These are phyloP conservation scores for Mormyrus iriodes DNA, from an alignment of 2,113 vertebrate species.

Conservation along the genomic window DNA sequence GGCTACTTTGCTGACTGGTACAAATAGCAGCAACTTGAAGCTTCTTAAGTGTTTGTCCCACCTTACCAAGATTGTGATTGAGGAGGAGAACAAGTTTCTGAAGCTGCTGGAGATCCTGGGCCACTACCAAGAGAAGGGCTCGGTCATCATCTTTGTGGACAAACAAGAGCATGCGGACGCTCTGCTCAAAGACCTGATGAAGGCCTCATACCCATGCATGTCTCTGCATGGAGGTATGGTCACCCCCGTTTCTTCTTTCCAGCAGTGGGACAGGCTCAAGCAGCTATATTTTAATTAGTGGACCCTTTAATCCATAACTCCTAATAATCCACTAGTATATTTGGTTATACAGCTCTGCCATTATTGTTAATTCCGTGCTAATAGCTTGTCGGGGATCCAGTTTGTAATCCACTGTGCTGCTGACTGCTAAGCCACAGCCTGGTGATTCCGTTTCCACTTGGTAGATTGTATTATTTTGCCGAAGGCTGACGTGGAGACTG, in stretches of 20 bases:
- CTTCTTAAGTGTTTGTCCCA: neutral
- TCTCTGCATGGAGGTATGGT: conserved; percentile 90
- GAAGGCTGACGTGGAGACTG: neutral
- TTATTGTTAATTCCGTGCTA: neutral
- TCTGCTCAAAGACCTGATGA: conserved; percentile 93
- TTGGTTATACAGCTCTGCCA: neutral
- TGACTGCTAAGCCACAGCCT: neutral
- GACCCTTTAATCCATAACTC: neutral
- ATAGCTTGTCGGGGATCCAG: neutral
- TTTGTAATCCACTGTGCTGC: neutral
- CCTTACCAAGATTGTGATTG: conserved; percentile 80
- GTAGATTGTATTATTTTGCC: neutral
- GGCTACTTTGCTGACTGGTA: no score
- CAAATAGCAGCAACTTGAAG: neutral
- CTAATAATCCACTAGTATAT: neutral
- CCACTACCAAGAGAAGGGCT: conserved; percentile 94
- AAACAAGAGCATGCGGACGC: conserved; percentile 94
- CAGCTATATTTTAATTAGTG: neutral
- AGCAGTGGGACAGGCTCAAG: neutral
- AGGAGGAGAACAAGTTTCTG: conserved; percentile 94
- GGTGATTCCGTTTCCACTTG: neutral
- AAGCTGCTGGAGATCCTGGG: conserved; percentile 93
- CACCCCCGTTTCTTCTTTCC: neutral
- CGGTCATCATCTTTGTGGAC: conserved; percentile 96
- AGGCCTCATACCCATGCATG: conserved; percentile 95